Conservation (phyloP, 2,888 invertebrate genomes). For the Hermaeophaga mercurialis region DNA sequence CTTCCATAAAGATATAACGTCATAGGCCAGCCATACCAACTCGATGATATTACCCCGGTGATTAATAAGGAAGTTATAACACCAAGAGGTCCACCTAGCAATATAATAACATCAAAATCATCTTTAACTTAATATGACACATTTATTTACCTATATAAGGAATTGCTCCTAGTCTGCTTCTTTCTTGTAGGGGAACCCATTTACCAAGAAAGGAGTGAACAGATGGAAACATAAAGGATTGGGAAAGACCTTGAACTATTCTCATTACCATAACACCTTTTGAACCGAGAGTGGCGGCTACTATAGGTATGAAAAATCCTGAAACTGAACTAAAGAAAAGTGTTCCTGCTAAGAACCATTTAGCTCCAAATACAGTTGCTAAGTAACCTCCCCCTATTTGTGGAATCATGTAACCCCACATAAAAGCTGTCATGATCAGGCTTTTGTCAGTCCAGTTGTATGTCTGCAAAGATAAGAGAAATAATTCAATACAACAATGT, state of each 20-base stretch:
- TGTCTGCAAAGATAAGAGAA: conserved; percentile 28
- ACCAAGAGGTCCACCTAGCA: not conserved
- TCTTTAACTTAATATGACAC: no score
- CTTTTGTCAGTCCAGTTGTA: conserved; percentile 61
- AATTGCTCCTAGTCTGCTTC: conserved; percentile 70
- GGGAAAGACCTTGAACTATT: conserved; percentile 73
- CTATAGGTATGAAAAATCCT: conserved; percentile 69
- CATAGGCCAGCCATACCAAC: conserved; percentile 74
- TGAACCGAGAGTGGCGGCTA: conserved; percentile 68
- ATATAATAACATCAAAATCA: no score
- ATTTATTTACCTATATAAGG: conserved; percentile 61
- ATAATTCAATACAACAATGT: no score
- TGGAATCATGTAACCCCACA: conserved; percentile 78
- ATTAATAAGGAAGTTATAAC: conserved; percentile 63
- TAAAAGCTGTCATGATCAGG: conserved; percentile 73
- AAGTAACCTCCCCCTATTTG: conserved; percentile 74
- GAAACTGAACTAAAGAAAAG: conserved; percentile 67
- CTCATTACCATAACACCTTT: conserved; percentile 67
- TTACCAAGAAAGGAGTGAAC: conserved; percentile 75
- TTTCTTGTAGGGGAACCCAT: conserved; percentile 73
- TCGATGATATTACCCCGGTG: conserved; percentile 72
- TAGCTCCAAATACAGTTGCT: conserved; percentile 75
- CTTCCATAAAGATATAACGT: conserved; percentile 76
- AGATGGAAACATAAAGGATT: conserved; percentile 74
- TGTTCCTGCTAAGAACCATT: conserved; percentile 65